Base-by-base conservation (phyloP, 2,113 vertebrate species). In the Terrapene triunguis region DNA sequence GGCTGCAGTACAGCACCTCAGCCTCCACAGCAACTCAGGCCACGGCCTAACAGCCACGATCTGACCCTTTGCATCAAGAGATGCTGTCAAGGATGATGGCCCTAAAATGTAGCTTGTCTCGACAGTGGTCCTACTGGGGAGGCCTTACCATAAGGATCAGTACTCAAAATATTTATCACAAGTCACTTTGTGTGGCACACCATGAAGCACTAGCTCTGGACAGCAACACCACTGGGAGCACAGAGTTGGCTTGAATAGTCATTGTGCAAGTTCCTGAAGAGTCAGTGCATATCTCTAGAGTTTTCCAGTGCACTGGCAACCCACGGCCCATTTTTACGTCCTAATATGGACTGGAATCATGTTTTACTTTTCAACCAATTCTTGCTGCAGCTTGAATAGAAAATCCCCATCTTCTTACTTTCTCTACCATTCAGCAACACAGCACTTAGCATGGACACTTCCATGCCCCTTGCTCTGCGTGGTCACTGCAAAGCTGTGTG, bases 341-440 rank as follows among this genome's bases (percentile, higher is more conserved):
- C 35, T 72, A 10, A 21, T 8, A 72, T 22, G 32, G 9, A 38
- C 35, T 38, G 94, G 82, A 90, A 57, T 24, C 17, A n/a, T 1
- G 2, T 62, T 12, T 44, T 53, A 35, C 12, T 90, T 90, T 90
- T 88, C 82, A 93, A 84, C 22, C 62, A 57, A 22, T 42, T 76
- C 24, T 76, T 76, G 72, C 22, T 24, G 5, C 38, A 44, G 72
- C 38, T 44, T 44, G 22, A 25, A 76, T 76, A 44, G 38, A 76
- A 76, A 78, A 44, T 27, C 6, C 3, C 25, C 25, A 44, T 59
- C 17, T 11, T 27, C 25, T 91, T 47, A 47, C 55, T 65, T 93
- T 65, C 57, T 76, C 53, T n/a, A 38, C 13, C 9, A 11, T 25
- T 25, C 42, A 76, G 17, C 65, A 53, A 84, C 21, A 55, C n/a